These are phyloP conservation scores for Xylota segnis DNA, from an alignment of 2,888 invertebrate genomes.

Conservation along the genomic window DNA sequence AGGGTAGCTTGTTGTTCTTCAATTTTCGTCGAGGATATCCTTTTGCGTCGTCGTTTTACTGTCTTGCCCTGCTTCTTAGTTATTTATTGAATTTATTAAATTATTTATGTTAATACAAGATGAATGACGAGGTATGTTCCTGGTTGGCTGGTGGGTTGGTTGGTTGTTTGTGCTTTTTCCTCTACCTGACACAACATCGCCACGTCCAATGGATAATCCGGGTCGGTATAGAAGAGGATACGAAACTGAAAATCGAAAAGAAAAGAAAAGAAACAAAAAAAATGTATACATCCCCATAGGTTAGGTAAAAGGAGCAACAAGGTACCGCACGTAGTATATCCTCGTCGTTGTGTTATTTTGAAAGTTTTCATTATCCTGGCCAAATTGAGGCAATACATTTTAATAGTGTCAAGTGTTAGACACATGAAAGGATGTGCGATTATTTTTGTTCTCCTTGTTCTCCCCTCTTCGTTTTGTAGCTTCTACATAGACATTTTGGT, in stretches of 20 bases:
- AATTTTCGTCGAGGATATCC: constrained; percentile 54
- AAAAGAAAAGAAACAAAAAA: constrained; percentile 11
- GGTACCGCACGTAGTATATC: constrained; percentile 18
- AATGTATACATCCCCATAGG: constrained; percentile 11
- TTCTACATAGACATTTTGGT: constrained; percentile 36
- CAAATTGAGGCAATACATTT: constrained; percentile 77
- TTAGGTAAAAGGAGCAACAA: constrained; percentile 59
- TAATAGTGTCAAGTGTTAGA: constrained; percentile 77
- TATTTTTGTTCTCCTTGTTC: constrained; percentile 44
- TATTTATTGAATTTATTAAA: constrained; percentile 77
- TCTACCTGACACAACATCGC: constrained; percentile 42
- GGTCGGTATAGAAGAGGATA: constrained; percentile 21
- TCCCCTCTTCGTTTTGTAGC: constrained; percentile 4
- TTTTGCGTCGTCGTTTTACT: constrained; percentile 58
- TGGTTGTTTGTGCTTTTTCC: constrained; percentile 37
- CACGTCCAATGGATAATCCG: constrained; percentile 43
- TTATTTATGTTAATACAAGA: constrained; percentile 75
- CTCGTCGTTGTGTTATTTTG: constrained; percentile 62
- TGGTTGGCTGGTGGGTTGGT: constrained; percentile 49
- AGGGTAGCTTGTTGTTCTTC: constrained; percentile 30
- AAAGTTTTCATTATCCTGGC: constrained; percentile 75
- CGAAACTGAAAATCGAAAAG: constrained; percentile 18
- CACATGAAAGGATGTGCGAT: constrained; percentile 75
- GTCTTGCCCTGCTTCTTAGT: constrained; percentile 70
- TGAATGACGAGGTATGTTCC: constrained; percentile 70